Evolutionary conservation across 37 sponge, comb jelly and placozoan species (phyloP), one percentile per base, ranked within the genome.

Genomic region (Ianthella basta): DNA sequence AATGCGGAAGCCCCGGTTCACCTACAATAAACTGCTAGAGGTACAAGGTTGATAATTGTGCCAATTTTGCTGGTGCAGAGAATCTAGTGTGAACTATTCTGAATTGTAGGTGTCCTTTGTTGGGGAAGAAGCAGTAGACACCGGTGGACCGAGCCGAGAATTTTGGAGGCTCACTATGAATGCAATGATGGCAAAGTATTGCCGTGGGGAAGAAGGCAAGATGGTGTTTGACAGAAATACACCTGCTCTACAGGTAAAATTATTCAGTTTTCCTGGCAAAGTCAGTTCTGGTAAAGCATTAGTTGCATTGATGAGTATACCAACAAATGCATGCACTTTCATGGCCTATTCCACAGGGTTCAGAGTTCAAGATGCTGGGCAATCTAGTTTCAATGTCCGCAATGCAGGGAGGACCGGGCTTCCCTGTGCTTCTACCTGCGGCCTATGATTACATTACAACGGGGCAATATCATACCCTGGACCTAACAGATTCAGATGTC

Each of bases 41-140:
- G 81, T 80, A 55, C 13, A 15, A n/a, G n/a, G n/a, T n/a, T n/a
- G n/a, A n/a, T n/a, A n/a, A n/a, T n/a, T n/a, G n/a, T n/a, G n/a
- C n/a, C n/a, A n/a, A 15, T 23, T 56, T n/a, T 55, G 16, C 6
- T 16, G 8, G 23, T 55, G 30, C 27, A 16, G 56, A 80, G 68
- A 23, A 15, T 55, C 13, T 55, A n/a, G 16, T 80, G 60, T 6
- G 13, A 56, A 19, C 20, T 6, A n/a, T 80, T 56, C 23, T 6
- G 20, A 13, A 16, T 25, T 56, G n/a, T 14, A 80, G 81, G 81
- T 80, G 30, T 54, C 16, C 59, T 80, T 55, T 82, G 67, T 82
- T 33, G 81, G 83, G 61, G 83, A 82, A n/a, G 10, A 16, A 21
- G 83, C 83, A 34, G 83, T 82, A 38, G 83, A 82, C 24, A 61